These are phyloP conservation scores for Tinamus major DNA, from an alignment of 2,797 vertebrate genomes.

Conservation along the genomic window DNA sequence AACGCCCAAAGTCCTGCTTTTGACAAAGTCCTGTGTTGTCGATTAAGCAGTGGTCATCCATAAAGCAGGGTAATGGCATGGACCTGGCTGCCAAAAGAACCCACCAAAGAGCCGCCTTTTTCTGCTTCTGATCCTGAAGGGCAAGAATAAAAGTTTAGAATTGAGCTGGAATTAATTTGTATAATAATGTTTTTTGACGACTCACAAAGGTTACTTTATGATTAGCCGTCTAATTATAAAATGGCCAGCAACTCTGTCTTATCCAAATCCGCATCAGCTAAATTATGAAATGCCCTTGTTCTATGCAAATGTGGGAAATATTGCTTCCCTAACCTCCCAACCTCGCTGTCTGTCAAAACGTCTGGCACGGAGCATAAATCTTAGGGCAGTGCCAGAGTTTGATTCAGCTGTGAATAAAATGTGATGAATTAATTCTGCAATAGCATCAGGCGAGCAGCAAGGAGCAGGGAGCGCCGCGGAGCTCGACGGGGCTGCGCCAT, in stretches of 20 bases:
- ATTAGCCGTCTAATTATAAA: slow-evolving; percentile 73
- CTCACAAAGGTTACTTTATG: slow-evolving; percentile 68
- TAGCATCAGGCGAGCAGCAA: rapidly evolving
- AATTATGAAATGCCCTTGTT: slow-evolving; percentile 69
- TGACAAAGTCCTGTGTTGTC: slow-evolving; percentile 21
- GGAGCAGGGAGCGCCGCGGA: rapidly evolving
- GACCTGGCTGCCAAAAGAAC: slow-evolving; percentile 15
- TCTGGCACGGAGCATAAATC: slow-evolving; percentile 26
- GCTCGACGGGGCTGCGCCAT: background rate
- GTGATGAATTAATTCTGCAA: background rate
- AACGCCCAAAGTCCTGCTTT: background rate
- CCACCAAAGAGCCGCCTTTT: background rate
- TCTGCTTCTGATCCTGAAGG: slow-evolving; percentile 46
- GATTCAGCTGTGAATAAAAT: background rate
- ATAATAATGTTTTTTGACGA: slow-evolving; percentile 61
- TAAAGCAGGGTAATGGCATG: slow-evolving; percentile 9
- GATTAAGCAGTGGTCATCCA: slow-evolving; percentile 59
- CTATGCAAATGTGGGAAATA: slow-evolving; percentile 70
- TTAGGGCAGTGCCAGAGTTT: background rate
- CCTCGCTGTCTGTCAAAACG: slow-evolving; percentile 59
- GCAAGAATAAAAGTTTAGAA: slow-evolving; percentile 28
- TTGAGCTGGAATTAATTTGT: slow-evolving; percentile 60
- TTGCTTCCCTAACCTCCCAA: slow-evolving; percentile 62
- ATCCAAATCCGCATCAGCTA: slow-evolving; percentile 61
- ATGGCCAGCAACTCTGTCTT: slow-evolving; percentile 60